A percentile compares a stretch with the other conserved stretches of the same genome.
phyloP scores from a whole-genome alignment of 2,113 vertebrate genomes.

The Chiloscyllium plagiosum region DNA sequence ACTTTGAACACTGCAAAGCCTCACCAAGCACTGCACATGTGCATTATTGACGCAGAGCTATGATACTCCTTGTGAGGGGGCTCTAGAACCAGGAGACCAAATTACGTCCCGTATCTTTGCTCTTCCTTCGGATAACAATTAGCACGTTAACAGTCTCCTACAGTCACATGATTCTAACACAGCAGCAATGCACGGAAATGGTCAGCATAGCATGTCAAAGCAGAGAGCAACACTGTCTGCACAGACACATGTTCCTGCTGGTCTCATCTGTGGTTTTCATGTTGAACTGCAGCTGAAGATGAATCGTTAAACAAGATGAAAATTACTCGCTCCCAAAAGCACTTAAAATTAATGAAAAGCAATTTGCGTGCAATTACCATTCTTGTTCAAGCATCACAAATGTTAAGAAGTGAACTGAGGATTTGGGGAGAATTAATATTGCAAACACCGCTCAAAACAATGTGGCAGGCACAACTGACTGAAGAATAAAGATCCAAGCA shows the following conservation, averaged over 20 bases:
- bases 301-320: not conserved
- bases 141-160: not conserved
- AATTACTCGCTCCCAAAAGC: not conserved
- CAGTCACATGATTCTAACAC: not conserved
- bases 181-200: not conserved
- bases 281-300: not conserved
- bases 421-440: not conserved
- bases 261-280: not conserved
- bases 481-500: not conserved
- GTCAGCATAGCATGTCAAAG: not conserved
- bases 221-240: not conserved
- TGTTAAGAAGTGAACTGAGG: conserved; percentile 3
- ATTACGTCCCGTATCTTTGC: not conserved
- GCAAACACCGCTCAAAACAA: not conserved
- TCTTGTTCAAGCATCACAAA: conserved; percentile 21
- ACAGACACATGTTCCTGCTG: not conserved
- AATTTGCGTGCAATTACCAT: conserved; percentile 3
- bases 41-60: no score
- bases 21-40: not conserved
- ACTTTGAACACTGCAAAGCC: not conserved
- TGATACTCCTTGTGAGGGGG: no score
- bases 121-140: not conserved
- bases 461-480: not conserved
- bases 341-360: conserved; percentile 27
- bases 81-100: not conserved